These are phyloP conservation scores for Micrasema longulum DNA, from an alignment of 1,140 invertebrate species.

Conservation along the genomic window DNA sequence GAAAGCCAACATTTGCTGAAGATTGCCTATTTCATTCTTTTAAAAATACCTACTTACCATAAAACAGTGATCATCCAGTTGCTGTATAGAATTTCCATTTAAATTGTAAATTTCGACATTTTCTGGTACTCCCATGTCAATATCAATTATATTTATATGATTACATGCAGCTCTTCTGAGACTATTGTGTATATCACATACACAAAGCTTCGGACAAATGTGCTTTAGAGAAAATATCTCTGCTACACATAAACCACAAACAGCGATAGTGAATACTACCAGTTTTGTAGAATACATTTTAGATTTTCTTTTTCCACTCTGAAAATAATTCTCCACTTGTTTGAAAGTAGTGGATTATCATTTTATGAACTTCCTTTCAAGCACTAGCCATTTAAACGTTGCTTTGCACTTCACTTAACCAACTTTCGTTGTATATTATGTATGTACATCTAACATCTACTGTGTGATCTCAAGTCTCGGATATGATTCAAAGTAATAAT, in stretches of 20 bases:
- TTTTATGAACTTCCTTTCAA: background rate
- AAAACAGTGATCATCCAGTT: slow-evolving; percentile 67
- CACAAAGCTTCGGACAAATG: slow-evolving; percentile 66
- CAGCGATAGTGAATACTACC: background rate
- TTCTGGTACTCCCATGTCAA: slow-evolving; percentile 64
- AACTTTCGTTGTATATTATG: background rate
- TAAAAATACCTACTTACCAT: slow-evolving; percentile 66
- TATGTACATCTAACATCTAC: background rate
- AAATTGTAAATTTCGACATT: slow-evolving; percentile 66
- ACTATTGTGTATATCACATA: slow-evolving; percentile 65
- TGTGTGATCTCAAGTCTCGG: background rate
- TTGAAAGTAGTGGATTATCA: background rate
- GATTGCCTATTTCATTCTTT: no score
- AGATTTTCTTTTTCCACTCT: background rate
- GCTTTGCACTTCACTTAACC: slow-evolving; percentile 2
- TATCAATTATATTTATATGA: slow-evolving; percentile 63
- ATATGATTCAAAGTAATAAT: slow-evolving; percentile 21
- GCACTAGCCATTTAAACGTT: no score
- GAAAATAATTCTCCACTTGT: background rate
- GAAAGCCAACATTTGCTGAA: no score
- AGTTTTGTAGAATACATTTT: background rate
- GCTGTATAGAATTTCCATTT: slow-evolving; percentile 65
- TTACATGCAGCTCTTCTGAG: slow-evolving; percentile 65
- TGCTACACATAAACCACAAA: slow-evolving; percentile 9
- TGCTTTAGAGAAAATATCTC: slow-evolving; percentile 9